Percentiles rank a stretch among this genome's conserved stretches.
phyloP scores from a whole-genome alignment of 2,113 vertebrate genomes.

The Trichomycterus rosablanca region DNA sequence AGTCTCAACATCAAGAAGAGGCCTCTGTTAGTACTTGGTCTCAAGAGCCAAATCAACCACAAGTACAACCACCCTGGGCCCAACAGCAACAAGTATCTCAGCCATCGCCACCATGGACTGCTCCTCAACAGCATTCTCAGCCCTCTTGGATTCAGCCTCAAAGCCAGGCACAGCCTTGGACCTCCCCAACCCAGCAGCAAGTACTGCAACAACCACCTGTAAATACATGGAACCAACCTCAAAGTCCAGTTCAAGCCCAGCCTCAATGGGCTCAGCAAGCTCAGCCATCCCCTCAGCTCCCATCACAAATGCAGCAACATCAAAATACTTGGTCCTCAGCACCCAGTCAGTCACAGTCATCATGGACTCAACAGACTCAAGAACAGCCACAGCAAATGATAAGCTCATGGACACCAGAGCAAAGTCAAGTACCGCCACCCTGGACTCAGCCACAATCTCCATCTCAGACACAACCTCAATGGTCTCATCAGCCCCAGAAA shows the following conservation, averaged over 20 bases:
- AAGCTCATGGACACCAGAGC: slow-evolving; percentile 58
- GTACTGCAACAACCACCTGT: slow-evolving; percentile 19
- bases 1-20: slow-evolving; percentile 45
- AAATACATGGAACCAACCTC: slow-evolving; percentile 39
- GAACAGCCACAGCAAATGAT: slow-evolving; percentile 36
- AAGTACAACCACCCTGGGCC: slow-evolving; percentile 52
- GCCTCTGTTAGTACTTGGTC: slow-evolving; percentile 51
- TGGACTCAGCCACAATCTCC: slow-evolving; percentile 57
- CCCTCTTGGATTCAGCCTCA: slow-evolving; percentile 52
- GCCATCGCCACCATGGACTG: slow-evolving; percentile 53
- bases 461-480: slow-evolving; percentile 54
- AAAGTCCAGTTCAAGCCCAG: slow-evolving; percentile 31
- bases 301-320: slow-evolving; percentile 26
- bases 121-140: slow-evolving; percentile 50
- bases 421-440: slow-evolving; percentile 54
- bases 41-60: slow-evolving; percentile 53
- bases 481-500: slow-evolving; percentile 58
- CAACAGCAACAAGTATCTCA: slow-evolving; percentile 53
- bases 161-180: slow-evolving; percentile 43
- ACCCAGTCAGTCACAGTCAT: slow-evolving; percentile 29
- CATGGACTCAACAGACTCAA: slow-evolving; percentile 33
- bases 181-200: slow-evolving; percentile 33
- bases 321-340: slow-evolving; percentile 27
- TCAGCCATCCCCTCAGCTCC: slow-evolving; percentile 28
- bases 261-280: slow-evolving; percentile 37